Evolutionary conservation across 35 echinoderm and acorn worm species (phyloP).

Genomic region (Amphiura filiformis): DNA sequence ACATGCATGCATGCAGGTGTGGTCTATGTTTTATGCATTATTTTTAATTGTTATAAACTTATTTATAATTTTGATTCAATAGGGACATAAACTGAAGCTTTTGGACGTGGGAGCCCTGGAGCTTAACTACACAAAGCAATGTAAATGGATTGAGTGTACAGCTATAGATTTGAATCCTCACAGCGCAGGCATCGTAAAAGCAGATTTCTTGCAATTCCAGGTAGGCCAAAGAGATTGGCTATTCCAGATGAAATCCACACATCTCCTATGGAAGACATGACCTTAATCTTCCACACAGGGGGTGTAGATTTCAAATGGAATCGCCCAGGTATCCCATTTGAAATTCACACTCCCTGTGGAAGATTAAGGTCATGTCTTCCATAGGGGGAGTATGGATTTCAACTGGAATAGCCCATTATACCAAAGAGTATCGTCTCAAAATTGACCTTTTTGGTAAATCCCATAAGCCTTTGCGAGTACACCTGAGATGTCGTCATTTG

Average conservation of each 20-base stretch:
- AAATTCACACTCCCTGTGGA: no score
- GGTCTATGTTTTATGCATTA: neutral
- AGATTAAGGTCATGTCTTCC: no score
- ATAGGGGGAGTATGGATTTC: no score
- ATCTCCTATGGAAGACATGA: no score
- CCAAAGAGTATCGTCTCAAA: neutral
- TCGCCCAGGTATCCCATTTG: no score
- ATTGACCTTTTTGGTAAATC: no score
- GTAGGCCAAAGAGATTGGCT: neutral
- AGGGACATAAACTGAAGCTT: constrained; percentile 49
- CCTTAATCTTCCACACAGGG: no score
- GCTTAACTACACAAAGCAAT: constrained; percentile 77
- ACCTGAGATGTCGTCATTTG: no score
- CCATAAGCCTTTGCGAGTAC: no score
- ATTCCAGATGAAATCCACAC: no score
- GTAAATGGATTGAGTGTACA: constrained; percentile 71
- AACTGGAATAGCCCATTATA: no score
- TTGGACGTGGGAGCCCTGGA: constrained; percentile 89
- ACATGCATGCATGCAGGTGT: neutral
- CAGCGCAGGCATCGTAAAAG: constrained; percentile 41
- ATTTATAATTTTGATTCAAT: neutral
- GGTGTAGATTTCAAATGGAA: no score
- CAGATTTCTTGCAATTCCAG: constrained; percentile 76
- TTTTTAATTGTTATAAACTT: neutral
- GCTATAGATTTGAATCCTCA: constrained; percentile 84